Evolutionary conservation across 2,888 invertebrate genomes (phyloP).

Genomic region (Cataglyphis cursor): DNA sequence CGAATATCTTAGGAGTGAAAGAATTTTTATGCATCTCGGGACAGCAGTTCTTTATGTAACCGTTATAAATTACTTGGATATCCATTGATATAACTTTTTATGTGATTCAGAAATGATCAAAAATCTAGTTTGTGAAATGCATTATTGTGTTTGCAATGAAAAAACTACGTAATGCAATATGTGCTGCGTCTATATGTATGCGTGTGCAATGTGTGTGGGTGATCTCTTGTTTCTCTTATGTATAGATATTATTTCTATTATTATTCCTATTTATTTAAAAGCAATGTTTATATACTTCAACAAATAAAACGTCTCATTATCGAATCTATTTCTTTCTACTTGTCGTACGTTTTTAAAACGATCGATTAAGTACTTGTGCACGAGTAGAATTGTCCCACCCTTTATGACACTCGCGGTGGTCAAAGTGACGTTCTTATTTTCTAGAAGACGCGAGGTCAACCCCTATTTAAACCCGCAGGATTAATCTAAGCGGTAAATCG

Average conservation of each 20-base stretch:
- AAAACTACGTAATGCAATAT: neutral
- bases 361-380: neutral
- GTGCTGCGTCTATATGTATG: no score
- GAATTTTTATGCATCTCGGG: constrained; percentile 17
- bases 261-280: neutral
- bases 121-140: neutral
- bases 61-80: constrained; percentile 15
- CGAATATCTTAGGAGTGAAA: constrained; percentile 30
- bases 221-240: neutral
- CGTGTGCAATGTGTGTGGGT: neutral
- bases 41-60: constrained; percentile 9
- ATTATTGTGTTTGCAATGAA: neutral
- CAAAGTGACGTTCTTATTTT: constrained; percentile 17
- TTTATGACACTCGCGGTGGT: neutral
- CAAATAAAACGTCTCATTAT: neutral
- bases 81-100: neutral
- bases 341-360: neutral
- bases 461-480: constrained; percentile 27
- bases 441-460: constrained; percentile 20
- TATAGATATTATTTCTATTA: neutral
- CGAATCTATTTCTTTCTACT: neutral
- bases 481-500: constrained; percentile 62
- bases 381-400: neutral
- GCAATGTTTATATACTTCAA: neutral
- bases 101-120: neutral